Percentiles rank a stretch among this genome's conserved stretches.
These are phyloP conservation scores for Ypsolopha sequella DNA, from an alignment of 2,888 invertebrate species.

Conservation along the genomic window DNA sequence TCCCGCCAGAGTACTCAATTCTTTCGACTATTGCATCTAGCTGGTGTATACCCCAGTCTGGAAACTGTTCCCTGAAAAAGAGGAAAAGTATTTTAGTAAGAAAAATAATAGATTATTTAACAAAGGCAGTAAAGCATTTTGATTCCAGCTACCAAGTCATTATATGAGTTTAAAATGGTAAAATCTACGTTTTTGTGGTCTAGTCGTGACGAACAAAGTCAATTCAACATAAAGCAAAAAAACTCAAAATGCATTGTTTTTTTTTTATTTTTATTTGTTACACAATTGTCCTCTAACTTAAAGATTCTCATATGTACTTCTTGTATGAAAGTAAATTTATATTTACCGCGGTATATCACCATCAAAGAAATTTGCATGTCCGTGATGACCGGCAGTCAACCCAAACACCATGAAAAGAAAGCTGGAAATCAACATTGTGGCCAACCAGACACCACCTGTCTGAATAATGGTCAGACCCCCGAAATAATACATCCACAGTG, in stretches of 20 bases:
- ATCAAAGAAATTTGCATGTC: conserved; percentile 84
- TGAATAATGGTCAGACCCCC: conserved; percentile 36
- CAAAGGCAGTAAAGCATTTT: too few relatives aligned
- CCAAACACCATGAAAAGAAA: conserved; percentile 76
- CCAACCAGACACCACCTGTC: conserved; percentile 66
- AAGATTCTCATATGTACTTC: background rate
- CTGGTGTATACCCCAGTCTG: conserved; percentile 85
- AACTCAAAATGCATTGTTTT: too few relatives aligned
- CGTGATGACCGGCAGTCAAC: conserved; percentile 85
- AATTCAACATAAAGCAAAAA: too few relatives aligned
- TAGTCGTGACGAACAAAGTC: too few relatives aligned
- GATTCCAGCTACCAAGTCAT: too few relatives aligned
- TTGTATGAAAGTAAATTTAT: background rate
- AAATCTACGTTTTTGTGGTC: too few relatives aligned
- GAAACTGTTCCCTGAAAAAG: conserved; percentile 45
- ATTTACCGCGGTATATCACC: conserved; percentile 78
- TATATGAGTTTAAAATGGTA: too few relatives aligned
- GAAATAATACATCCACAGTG: conserved; percentile 47
- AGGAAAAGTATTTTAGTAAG: background rate
- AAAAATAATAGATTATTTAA: too few relatives aligned
- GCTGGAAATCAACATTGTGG: conserved; percentile 62
- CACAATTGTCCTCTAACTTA: background rate
- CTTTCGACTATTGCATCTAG: conserved; percentile 81
- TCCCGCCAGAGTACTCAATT: conserved; percentile 71
- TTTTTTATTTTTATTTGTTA: too few relatives aligned